Percentiles rank a stretch among this genome's conserved stretches.
phyloP scores from a whole-genome alignment of 1,140 invertebrate genomes.

The Acromyrmex echinatior region DNA sequence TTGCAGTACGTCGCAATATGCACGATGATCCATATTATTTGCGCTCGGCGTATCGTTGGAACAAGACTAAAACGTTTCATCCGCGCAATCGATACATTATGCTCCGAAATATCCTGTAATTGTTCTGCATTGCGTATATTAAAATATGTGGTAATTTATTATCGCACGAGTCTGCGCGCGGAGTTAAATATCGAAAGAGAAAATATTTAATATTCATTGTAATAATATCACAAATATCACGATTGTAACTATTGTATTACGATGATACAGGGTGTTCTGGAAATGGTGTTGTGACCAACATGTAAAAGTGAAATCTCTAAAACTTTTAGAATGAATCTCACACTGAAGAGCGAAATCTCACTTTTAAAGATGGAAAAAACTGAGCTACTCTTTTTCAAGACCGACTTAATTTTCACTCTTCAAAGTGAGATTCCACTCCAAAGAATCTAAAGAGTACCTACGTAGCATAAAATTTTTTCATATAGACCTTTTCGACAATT shows the following conservation, averaged over 20 bases:
- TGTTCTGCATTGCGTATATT: background rate
- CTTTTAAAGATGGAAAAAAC: too few relatives aligned
- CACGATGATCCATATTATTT: constrained; percentile 28
- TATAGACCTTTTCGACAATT: too few relatives aligned
- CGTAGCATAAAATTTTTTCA: too few relatives aligned
- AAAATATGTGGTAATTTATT: background rate
- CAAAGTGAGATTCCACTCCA: too few relatives aligned
- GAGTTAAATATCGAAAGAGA: background rate
- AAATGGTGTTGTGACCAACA: too few relatives aligned
- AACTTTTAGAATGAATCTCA: too few relatives aligned
- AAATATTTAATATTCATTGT: background rate
- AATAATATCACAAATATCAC: background rate
- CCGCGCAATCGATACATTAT: background rate
- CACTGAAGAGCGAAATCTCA: too few relatives aligned
- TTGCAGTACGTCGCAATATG: background rate
- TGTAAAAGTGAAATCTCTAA: too few relatives aligned
- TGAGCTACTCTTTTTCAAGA: too few relatives aligned
- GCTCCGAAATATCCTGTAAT: constrained; percentile 2
- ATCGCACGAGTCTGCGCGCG: background rate
- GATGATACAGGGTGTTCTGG: background rate
- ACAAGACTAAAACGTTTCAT: background rate
- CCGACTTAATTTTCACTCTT: too few relatives aligned
- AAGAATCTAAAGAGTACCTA: too few relatives aligned
- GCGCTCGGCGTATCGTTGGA: background rate
- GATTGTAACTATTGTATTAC: background rate